Evolutionary conservation across 2,113 vertebrate species (phyloP), one percentile per base, ranked within the genome.

Genomic region (Motacilla tschutschensis): DNA sequence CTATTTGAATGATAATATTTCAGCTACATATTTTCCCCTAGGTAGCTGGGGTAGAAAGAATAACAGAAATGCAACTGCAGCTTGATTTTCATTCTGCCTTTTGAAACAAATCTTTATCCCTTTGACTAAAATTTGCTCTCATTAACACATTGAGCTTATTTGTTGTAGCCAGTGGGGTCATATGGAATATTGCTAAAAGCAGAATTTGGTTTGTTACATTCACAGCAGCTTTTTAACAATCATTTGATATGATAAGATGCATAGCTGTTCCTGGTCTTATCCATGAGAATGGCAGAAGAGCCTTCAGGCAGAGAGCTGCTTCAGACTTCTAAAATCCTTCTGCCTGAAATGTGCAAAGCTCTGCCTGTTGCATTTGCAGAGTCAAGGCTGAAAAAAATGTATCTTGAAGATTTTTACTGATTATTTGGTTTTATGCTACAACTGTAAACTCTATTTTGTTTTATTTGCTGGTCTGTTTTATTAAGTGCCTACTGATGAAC

Each of bases 401-500:
- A 47, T 73, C 35, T 71, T 72, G 75, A 35, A 80, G 5, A 20
- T 17, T 60, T 86, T 87, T 84, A 67, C 16, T 71, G 17, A 20
- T 74, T 87, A 64, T 83, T 86, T 50, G 35, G 4, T 43, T 90
- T 92, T 88, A 88, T 76, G 48, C 10, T 58, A 22, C 0, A 12
- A 9, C 28, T 67, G 53, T 90, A 80, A 93, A 67, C 25, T 58
- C 50, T 38, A 31, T 31, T 79, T 51, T 71, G 10, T 60, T 93
- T 89, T 83, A 85, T 80, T 92, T 94, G 62, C 35, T 79, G 70
- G n/a, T 84, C n/a, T 54, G 20, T 75, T 91, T 72, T 87, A 90
- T 79, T 89, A 83, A 85, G 58, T 74, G 50, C 29, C 35, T 87
- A 87, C 26, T 78, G 73, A 92, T 50, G 50, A 87, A 58, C 57